These are phyloP conservation scores for Cotesia chilonis DNA, from an alignment of 1,140 invertebrate genomes.

Conservation along the genomic window DNA sequence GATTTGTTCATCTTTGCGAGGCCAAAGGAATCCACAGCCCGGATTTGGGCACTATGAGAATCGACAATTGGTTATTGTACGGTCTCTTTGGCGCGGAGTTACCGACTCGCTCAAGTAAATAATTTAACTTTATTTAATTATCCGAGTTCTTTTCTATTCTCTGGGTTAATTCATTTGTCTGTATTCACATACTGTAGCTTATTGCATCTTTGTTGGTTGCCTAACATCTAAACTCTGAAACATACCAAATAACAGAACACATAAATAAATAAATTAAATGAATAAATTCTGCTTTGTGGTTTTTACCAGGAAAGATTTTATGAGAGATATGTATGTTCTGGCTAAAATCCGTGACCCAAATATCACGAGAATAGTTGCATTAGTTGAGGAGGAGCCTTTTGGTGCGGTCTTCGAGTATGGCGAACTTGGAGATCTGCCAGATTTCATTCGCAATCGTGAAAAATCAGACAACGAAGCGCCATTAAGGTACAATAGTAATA, in stretches of 20 bases:
- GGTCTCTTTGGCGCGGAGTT: constrained; percentile 76
- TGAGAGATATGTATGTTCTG: constrained; percentile 84
- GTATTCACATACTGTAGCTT: too few species aligned
- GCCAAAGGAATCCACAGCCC: constrained; percentile 72
- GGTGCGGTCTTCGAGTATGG: constrained; percentile 88
- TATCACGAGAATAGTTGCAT: constrained; percentile 81
- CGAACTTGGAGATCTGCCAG: constrained; percentile 83
- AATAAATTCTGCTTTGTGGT: background rate
- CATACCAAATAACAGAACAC: background rate
- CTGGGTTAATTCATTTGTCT: too few species aligned
- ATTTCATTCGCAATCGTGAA: constrained; percentile 71
- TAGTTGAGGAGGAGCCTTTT: constrained; percentile 84
- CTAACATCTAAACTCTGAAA: too few species aligned
- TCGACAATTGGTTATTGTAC: constrained; percentile 76
- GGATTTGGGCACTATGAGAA: constrained; percentile 71
- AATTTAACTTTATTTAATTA: constrained; percentile 24
- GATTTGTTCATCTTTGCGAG: constrained; percentile 84
- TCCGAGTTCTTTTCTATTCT: too few species aligned
- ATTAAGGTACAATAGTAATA: constrained; percentile 51
- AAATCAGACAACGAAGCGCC: constrained; percentile 53
- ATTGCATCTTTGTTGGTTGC: too few species aligned
- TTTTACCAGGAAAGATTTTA: constrained; percentile 79
- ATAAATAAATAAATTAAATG: constrained; percentile 15
- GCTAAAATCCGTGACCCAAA: constrained; percentile 84
- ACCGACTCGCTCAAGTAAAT: constrained; percentile 73